Base-by-base conservation (phyloP, 2,888 invertebrate species). In the Himalopsyche anomala region DNA sequence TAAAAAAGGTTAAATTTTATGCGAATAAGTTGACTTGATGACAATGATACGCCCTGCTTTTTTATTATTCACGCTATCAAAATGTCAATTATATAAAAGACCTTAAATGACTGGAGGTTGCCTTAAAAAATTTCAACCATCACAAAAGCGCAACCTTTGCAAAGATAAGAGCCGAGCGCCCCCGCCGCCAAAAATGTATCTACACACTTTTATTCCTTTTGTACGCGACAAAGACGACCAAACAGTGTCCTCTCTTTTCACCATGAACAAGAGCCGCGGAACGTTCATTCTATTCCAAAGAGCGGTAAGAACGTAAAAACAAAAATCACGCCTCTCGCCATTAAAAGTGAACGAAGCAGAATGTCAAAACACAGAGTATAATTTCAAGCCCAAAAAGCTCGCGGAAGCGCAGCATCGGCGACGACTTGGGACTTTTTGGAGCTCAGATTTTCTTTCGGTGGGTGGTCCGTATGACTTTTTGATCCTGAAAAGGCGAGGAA, bases 401-500 rank as follows among this genome's bases (percentile, higher is more conserved):
- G 19, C 85, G 54, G 36, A 82, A 80, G 90, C 91, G 91, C 90
- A 90, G 91, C 91, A n/a, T 91, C 92, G 91, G 90, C 91, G 51
- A 85, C 51, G 82, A 82, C 88, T 87, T 87, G 79, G 51, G 85
- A 4, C 85, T 9, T 87, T 86, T 36, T 69, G 82, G 74, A 55
- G 17, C 38, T 80, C 83, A 55, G 15, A 17, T 51, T 55, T 42
- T 62, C 92, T 92, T 91, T 91, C 91, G 92, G 91, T 91, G 81
- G 86, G 45, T 17, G 84, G 82, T 54, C 62, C 84, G 69, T 83
- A 80, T 56, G 86, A 81, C 81, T 38, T 85, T 87, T 42, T 84
- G 86, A 56, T 83, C 45, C 62, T 84, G 83, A 82, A 85, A 54
- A 81, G 84, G 81, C 80, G 84, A 79, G 81, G 87, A 87, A 87